These are phyloP conservation scores for Papilio aristodemus DNA, from an alignment of 1,140 invertebrate species.

Conservation along the genomic window DNA sequence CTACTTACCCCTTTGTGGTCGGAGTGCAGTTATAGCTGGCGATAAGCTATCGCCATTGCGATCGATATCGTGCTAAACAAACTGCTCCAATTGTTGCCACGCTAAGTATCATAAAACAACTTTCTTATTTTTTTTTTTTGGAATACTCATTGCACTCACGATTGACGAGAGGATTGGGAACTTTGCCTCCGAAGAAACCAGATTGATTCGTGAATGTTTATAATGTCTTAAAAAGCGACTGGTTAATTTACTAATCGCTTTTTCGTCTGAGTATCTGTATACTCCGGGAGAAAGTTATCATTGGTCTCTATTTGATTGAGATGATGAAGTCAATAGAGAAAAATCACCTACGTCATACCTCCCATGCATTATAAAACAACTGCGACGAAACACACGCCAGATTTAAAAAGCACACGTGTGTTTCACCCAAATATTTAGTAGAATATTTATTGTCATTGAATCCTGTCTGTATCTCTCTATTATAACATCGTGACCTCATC, in stretches of 20 bases:
- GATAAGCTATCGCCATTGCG: conserved; percentile 63
- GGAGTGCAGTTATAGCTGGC: conserved; percentile 44
- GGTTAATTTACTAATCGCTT: too few relatives aligned
- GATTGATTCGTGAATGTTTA: background rate
- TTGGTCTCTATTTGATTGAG: too few relatives aligned
- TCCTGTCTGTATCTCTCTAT: background rate
- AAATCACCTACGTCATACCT: too few relatives aligned
- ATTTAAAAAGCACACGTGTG: background rate
- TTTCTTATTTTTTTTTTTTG: conserved; percentile 7
- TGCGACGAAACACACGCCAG: background rate
- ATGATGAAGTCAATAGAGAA: too few relatives aligned
- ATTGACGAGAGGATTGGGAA: background rate
- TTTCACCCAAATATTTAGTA: background rate
- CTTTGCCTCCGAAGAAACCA: background rate
- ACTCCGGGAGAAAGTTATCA: too few relatives aligned
- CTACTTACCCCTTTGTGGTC: conserved; percentile 54
- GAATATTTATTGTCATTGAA: background rate
- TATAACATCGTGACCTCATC: too few relatives aligned
- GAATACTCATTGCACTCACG: background rate
- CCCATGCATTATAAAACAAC: too few relatives aligned
- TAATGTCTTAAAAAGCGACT: too few relatives aligned
- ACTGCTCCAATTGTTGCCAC: conserved; percentile 14
- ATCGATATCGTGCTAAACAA: conserved; percentile 64
- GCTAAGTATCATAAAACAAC: conserved; percentile 27
- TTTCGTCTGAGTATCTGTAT: too few relatives aligned